Conservation (phyloP, 2,888 invertebrate genomes). For the Cantharis lateralis region DNA sequence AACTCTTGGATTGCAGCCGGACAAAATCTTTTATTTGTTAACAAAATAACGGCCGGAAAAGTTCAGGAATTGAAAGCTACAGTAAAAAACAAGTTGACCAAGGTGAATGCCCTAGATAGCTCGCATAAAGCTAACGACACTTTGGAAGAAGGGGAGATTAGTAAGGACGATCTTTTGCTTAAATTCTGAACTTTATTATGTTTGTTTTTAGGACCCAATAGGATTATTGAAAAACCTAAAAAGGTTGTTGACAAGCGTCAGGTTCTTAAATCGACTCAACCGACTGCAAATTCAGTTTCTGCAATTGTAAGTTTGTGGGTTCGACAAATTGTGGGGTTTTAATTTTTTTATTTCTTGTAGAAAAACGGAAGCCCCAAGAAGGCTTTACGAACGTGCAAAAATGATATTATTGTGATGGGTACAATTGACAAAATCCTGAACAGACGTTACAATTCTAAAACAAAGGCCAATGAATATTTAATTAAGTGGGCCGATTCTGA, state of each 20-base stretch:
- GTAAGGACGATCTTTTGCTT: slow-evolving; percentile 29
- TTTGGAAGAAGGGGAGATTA: slow-evolving; percentile 38
- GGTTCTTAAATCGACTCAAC: not conserved
- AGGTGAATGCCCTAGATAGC: not conserved
- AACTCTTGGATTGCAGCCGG: slow-evolving; percentile 83
- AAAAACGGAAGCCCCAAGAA: slow-evolving; percentile 10
- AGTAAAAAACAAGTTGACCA: slow-evolving; percentile 5
- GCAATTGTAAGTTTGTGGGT: not conserved
- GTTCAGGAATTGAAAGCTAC: slow-evolving; percentile 59
- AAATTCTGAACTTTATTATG: not conserved
- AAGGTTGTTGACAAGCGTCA: not conserved
- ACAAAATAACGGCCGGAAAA: slow-evolving; percentile 70
- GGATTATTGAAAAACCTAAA: not conserved
- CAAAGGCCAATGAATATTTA: slow-evolving; percentile 78
- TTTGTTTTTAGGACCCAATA: not conserved
- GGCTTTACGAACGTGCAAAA: slow-evolving; percentile 32
- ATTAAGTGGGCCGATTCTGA: slow-evolving; percentile 85
- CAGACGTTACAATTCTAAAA: slow-evolving; percentile 78
- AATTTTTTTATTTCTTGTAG: not conserved
- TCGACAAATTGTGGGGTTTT: not conserved
- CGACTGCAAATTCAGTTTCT: not conserved
- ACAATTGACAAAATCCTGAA: slow-evolving; percentile 83
- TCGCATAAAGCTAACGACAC: slow-evolving; percentile 30
- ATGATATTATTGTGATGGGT: slow-evolving; percentile 60
- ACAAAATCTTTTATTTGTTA: slow-evolving; percentile 72